Evolutionary conservation across 2,113 vertebrate species (phyloP), one percentile per base, ranked within the genome.

Genomic region (Morone saxatilis): DNA sequence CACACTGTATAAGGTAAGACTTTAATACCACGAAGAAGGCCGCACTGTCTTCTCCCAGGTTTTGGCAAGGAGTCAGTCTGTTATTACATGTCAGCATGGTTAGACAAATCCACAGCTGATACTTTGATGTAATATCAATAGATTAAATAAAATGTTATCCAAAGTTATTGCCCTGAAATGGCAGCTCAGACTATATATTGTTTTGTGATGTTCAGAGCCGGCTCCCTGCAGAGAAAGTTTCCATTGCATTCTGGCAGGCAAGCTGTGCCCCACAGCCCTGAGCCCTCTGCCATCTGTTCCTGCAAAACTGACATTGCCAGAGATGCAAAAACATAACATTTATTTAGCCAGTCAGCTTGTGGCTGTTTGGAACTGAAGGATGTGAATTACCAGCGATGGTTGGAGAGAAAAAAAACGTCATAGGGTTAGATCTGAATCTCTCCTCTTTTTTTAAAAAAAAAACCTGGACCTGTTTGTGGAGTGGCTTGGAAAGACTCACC

Each of bases 221-320:
- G 38, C 40, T 74, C 73, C 93, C 91, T 76, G 85, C 78, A 75
- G 93, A 78, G 92, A 84, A 86, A 86, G 89, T 94, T 92, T 94
- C 93, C 92, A 93, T 89, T 87, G 84, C 91, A 73, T 83, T 80
- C 87, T 91, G 92, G 88, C 90, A 80, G 74, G 7, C 92, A 91
- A 80, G 87, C 92, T 90, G 91, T 88, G 89, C 81, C 80, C 88
- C 78, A 79, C 85, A 81, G 90, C 83, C 84, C 84, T 56, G 75
- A 93, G 86, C 81, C 80, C 85, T 86, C 57, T 68, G 79, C 94
- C 94, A 95, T 95, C 93, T 95, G 94, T 77, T 89, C 76, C 22
- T 79, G 40, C 41, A 69, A 75, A 82, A 41, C 66, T 77, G 69
- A 86, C 86, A 36, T 38, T 81, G 85, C 81, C 80, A 88, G 68